phyloP scores from a whole-genome alignment of 2,797 vertebrate genomes.

The Crenuchus spilurus region DNA sequence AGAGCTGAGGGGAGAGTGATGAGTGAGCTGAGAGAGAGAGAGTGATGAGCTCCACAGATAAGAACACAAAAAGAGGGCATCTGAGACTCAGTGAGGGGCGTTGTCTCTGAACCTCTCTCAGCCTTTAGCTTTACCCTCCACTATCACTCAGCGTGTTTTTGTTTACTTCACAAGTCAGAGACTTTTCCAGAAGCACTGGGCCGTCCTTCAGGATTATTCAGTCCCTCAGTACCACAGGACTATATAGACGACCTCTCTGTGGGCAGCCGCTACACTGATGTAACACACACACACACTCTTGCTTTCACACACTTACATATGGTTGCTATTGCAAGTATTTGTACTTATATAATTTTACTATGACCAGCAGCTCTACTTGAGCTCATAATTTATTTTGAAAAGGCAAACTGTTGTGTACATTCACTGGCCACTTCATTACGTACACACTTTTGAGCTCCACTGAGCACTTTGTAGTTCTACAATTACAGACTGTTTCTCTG shows the following conservation, averaged over 20 bases:
- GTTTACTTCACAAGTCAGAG: slow-evolving; percentile 30
- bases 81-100: slow-evolving; percentile 11
- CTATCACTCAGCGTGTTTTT: slow-evolving; percentile 31
- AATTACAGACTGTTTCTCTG: too few species aligned
- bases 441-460: too few species aligned
- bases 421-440: too few species aligned
- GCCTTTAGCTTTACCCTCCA: not conserved
- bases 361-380: too few species aligned
- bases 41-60: slow-evolving; percentile 16
- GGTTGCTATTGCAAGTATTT: not conserved
- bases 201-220: slow-evolving; percentile 11
- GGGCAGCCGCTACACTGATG: slow-evolving; percentile 36
- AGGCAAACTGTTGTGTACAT: too few species aligned
- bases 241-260: slow-evolving; percentile 27
- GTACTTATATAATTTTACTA: too few species aligned
- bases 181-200: slow-evolving; percentile 41
- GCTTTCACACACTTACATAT: not conserved
- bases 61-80: slow-evolving; percentile 3
- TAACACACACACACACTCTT: slow-evolving; percentile 18
- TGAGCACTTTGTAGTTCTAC: too few species aligned
- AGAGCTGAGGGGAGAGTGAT: not conserved
- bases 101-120: slow-evolving; percentile 18
- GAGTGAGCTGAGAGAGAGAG: slow-evolving; percentile 9
- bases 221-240: slow-evolving; percentile 33
- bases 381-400: too few species aligned